Base-by-base conservation (phyloP, 2,797 vertebrate genomes). In the Hippocampus kuda region DNA sequence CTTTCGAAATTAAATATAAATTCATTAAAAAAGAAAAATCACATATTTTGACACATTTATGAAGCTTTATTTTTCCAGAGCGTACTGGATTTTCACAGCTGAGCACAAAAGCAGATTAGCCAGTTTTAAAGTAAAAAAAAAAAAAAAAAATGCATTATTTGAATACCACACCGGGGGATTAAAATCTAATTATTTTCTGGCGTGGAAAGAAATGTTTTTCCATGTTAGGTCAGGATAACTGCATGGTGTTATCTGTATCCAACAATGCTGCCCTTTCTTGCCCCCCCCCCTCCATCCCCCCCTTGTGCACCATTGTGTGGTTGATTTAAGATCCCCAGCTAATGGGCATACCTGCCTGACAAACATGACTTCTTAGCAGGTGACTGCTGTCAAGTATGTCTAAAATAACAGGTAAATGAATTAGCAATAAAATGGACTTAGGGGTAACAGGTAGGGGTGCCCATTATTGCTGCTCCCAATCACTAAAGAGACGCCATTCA, bases 401-500 rank as follows among this genome's bases (percentile, higher is more conserved):
- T 94, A 93, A 96, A 96, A 95, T 94, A 94, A 94, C 93, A 94
- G 94, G 93, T 96, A 95, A 95, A 95, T 96, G 94, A 98, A 97
- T 98, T 95, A 96, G 95, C 94, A 95, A 96, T 95, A 93, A 95
- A 94, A 94, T 92, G 94, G 95, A 94, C 95, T 96, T 94, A 94
- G 93, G 88, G 89, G 69, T 91, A 91, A 93, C 91, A 95, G 92
- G 94, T 93, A 85, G 95, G 96, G 93, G 93, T 92, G 91, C 93
- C 94, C 92, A 97, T 99, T 98, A 98, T 94, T 94, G 93, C 90
- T 67, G 91, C 91, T 87, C 91, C 92, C 98, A 98, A 98, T 98
- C 96, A 96, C 95, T 94, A 94, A 96, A 96, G 94, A 98, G 94
- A 95, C 95, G 94, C 94, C 96, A 98, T 95, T 99, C 96, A 96